Conservation (phyloP, 2,113 vertebrate genomes). For the Salvator merianae region DNA sequence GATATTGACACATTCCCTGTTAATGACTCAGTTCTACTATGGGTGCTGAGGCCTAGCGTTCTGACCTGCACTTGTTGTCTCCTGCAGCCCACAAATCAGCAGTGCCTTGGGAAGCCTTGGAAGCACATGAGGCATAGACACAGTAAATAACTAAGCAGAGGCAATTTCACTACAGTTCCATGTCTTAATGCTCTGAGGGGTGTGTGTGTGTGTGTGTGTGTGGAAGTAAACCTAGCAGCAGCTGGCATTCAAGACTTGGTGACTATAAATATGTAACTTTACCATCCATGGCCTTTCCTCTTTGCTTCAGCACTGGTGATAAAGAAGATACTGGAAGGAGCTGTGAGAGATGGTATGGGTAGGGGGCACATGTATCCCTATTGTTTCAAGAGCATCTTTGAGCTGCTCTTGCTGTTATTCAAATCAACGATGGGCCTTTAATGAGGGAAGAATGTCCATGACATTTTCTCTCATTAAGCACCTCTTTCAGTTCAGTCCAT, state of each 20-base stretch:
- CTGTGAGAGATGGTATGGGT: slow-evolving; percentile 7
- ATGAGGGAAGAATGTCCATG: background rate
- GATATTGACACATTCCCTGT: background rate
- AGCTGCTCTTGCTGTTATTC: background rate
- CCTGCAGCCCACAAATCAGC: slow-evolving; percentile 20
- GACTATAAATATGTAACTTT: slow-evolving; percentile 51
- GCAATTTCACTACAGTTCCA: background rate
- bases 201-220: too few relatives aligned
- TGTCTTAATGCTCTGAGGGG: too few relatives aligned
- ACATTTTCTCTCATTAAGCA: background rate
- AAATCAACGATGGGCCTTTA: background rate
- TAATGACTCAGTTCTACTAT: slow-evolving; percentile 17
- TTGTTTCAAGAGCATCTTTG: background rate
- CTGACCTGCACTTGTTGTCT: background rate
- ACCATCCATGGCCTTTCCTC: slow-evolving; percentile 53
- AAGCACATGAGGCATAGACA: background rate
- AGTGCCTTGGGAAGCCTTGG: background rate
- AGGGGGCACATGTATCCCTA: background rate
- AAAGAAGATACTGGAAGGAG: background rate
- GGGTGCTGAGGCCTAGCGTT: slow-evolving; percentile 20
- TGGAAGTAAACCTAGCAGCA: background rate
- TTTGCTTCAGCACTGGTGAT: slow-evolving; percentile 8
- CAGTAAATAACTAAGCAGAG: background rate
- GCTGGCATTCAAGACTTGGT: slow-evolving; percentile 34
- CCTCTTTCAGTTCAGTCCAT: background rate